Evolutionary conservation across 2,113 vertebrate species (phyloP), one percentile per base, ranked within the genome.

Genomic region (Taxidea taxus): DNA sequence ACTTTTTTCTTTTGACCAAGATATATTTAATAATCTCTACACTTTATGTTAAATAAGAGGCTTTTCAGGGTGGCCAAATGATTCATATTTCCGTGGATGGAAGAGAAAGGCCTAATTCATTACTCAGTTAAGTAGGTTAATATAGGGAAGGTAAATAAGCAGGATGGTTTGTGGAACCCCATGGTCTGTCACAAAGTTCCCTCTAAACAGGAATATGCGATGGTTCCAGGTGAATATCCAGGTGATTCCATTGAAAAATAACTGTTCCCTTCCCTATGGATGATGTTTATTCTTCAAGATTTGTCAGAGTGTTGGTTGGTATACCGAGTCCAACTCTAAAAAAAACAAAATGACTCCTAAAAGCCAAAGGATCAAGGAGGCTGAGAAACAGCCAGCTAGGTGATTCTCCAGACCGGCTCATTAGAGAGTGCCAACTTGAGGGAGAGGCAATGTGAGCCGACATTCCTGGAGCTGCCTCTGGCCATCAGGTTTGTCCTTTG

Each of bases 341-440:
- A 66, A 93, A 78, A 86, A 34, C 81, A 83, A 82, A 93, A 27
- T 95, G 83, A 72, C 47, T 94, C n/a, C 91, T 95, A 60, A 95
- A 56, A 97, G 60, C 39, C 54, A 91, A 75, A 93, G 49, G 37
- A 29, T 93, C 39, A 39, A 75, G 25, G 70, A 82, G 49, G 85
- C 80, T 86, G 56, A 29, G 66, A 94, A 84, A 82, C 16, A 37
- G 54, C 37, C 87, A 87, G 3, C 88, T 94, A 49, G 88, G 14
- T 96, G 49, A 86, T 58, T 78, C 34, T 93, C 39, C 34, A 80
- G n/a, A 16, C 58, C 44, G 31, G 25, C 23, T 88, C 34, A 18
- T 70, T 81, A 47, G 66, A 91, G 81, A 94, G 18, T 20, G 18
- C 6, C 2, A 15, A 60, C 9, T 21, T 89, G 42, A 77, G 15